Conservation (phyloP, 2,113 vertebrate genomes). For the Vulpes lagopus region DNA sequence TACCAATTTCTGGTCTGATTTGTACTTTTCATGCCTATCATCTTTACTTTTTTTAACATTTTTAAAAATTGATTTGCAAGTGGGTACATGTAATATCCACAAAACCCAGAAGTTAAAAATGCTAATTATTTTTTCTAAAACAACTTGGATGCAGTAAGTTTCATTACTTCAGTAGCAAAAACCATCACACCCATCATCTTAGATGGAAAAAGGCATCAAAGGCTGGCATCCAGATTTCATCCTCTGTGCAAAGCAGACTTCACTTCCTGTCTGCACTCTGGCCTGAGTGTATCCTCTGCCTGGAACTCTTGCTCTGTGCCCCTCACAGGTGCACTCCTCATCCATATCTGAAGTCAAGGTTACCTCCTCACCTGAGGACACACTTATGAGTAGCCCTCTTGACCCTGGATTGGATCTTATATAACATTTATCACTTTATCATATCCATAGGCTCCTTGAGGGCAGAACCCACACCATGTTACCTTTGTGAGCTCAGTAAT, state of each 20-base stretch:
- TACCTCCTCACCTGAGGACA: not conserved
- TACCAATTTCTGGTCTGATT: not conserved
- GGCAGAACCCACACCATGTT: not conserved
- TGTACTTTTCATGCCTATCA: not conserved
- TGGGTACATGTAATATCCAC: not conserved
- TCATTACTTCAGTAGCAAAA: not conserved
- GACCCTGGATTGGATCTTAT: fast-evolving
- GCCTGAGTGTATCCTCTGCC: not conserved
- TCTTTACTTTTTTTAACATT: not conserved
- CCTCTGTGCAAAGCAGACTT: not conserved
- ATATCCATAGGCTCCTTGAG: not conserved
- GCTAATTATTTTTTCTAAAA: not conserved
- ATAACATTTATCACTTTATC: not conserved
- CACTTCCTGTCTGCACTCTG: not conserved
- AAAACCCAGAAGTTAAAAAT: not conserved
- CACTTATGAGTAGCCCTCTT: not conserved
- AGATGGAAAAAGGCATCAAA: not conserved
- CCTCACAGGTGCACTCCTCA: not conserved
- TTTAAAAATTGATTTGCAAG: not conserved
- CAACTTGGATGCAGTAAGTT: not conserved
- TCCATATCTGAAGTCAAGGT: not conserved
- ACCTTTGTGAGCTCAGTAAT: not conserved
- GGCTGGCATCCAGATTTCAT: not conserved
- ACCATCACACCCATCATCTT: not conserved
- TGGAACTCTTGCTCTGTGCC: not conserved